Evolutionary conservation across 2,888 invertebrate genomes (phyloP).

Genomic region (Micoletzkya japonica): DNA sequence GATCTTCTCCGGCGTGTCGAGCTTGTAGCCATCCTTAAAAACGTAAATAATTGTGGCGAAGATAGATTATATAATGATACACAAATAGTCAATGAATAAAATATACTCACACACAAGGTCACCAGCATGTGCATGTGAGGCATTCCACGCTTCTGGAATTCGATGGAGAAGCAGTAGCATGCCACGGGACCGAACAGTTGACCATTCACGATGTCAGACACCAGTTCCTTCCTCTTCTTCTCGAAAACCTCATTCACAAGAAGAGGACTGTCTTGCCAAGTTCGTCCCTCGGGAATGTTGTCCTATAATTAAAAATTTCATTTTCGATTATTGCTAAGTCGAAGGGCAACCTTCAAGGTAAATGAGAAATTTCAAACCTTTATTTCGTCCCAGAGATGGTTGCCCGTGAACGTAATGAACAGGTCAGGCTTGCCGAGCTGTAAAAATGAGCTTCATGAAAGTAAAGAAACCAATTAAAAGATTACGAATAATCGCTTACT

Average conservation of each 20-base stretch:
- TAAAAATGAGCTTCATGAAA: not conserved
- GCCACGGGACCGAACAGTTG: slow-evolving; percentile 11
- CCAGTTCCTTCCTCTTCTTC: not conserved
- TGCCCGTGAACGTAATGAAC: slow-evolving; percentile 8
- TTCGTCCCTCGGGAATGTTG: not conserved
- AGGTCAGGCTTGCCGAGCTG: slow-evolving; percentile 3
- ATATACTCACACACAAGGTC: not conserved
- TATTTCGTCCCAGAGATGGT: not conserved
- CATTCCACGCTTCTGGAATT: slow-evolving; percentile 23
- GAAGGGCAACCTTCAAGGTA: too few species aligned
- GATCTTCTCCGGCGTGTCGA: not conserved
- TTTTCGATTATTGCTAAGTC: too few species aligned
- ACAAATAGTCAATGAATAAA: not conserved
- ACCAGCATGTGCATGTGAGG: slow-evolving; percentile 11
- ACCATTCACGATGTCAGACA: not conserved
- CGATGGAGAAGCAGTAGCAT: not conserved
- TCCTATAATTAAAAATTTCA: too few species aligned
- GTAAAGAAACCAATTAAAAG: not conserved
- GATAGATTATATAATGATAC: too few species aligned
- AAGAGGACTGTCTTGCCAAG: slow-evolving; percentile 1
- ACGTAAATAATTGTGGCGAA: too few species aligned
- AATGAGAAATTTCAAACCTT: too few species aligned
- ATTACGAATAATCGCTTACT: too few species aligned
- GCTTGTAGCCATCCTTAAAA: not conserved
- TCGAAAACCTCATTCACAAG: slow-evolving; percentile 8